Conservation (phyloP, 2,113 vertebrate genomes). For the Vidua macroura region DNA sequence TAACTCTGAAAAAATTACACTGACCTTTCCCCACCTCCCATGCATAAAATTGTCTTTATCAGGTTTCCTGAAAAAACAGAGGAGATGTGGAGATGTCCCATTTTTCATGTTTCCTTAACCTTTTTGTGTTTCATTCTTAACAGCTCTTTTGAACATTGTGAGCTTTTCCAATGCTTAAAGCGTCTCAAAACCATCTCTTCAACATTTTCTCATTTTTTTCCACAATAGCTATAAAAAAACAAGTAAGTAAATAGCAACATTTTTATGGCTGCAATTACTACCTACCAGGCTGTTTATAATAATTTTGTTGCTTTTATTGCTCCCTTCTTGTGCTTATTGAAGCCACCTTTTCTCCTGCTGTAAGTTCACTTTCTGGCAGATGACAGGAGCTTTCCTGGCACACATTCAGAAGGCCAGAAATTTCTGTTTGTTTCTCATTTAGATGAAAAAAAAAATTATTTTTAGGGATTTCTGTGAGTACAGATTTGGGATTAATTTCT, state of each 20-base stretch:
- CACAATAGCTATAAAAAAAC: neutral
- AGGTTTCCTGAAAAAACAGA: neutral
- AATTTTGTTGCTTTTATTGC: slow-evolving; percentile 40
- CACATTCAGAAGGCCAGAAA: neutral
- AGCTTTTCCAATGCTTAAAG: neutral
- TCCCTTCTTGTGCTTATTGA: slow-evolving; percentile 32
- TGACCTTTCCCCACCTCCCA: accelerated
- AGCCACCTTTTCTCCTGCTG: slow-evolving; percentile 21
- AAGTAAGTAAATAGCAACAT: neutral
- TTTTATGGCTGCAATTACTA: slow-evolving; percentile 49
- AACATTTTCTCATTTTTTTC: slow-evolving; percentile 10
- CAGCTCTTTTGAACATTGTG: neutral
- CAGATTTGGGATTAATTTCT: neutral
- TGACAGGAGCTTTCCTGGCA: slow-evolving; percentile 30
- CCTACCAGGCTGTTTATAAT: slow-evolving; percentile 43
- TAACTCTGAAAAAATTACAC: neutral
- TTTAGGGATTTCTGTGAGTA: neutral
- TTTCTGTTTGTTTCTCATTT: slow-evolving; percentile 18
- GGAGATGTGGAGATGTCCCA: too few species aligned
- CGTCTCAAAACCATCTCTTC: neutral
- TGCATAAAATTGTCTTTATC: neutral
- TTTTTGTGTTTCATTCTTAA: neutral
- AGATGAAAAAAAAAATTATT: neutral
- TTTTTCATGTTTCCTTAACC: neutral
- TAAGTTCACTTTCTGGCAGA: slow-evolving; percentile 45